Base-by-base conservation (phyloP, 2,888 invertebrate species). In the Argynnis bischoffii region DNA sequence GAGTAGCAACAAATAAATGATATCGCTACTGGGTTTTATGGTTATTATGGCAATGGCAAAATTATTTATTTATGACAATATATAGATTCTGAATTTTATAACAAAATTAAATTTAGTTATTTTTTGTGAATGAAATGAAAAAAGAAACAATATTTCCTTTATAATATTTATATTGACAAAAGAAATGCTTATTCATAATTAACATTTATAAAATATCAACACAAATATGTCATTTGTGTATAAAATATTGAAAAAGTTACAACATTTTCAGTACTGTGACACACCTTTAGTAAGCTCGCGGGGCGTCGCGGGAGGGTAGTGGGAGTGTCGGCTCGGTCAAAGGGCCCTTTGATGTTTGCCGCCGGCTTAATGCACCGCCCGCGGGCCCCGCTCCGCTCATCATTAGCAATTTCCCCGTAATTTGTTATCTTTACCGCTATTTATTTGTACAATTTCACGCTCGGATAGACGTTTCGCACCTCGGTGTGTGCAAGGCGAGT, bases 361-460 rank as follows among this genome's bases (percentile, higher is more conserved):
- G 92, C 87, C 89, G 91, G 90, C 91, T 91, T 92, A 92, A 92
- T 91, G 91, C 92, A 92, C 89, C 92, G 89, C 91, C 90, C 90
- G 89, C 89, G 87, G 85, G 82, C 83, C 90, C 87, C 88, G 85
- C 86, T 79, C 85, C 88, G 82, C 87, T 90, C 91, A 90, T 92
- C 92, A 92, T 92, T 92, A 92, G 89, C 91, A 91, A 92, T 92
- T 92, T 92, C 90, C 91, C 89, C 84, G 88, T 92, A 90, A 92
- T 92, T 92, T 91, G 91, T 92, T 92, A 91, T 90, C 89, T 91
- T 90, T 90, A 88, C 87, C 86, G 89, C 87, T 90, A 90, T 90
- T 90, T 90, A 91, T 92, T 92, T 90, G 88, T 87, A 82, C 82
- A 86, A 90, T 90, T 92, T 89, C 81, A 89, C 84, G 88, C 84